Base-by-base conservation (phyloP, 1,140 invertebrate genomes). In the Nasonia longicornis region DNA sequence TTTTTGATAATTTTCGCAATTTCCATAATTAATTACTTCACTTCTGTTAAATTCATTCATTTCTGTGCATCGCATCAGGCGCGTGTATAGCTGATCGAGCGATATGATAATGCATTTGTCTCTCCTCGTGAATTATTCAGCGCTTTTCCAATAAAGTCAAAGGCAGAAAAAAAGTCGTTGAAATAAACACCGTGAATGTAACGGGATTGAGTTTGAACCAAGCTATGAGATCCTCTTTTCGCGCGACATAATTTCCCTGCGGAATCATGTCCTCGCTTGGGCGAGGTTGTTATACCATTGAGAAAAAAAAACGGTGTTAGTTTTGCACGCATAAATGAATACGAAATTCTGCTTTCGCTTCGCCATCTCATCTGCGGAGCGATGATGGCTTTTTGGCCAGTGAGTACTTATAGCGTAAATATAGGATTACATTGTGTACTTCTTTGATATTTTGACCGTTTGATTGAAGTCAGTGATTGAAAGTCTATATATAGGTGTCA, bases 271-370 rank as follows among this genome's bases (percentile, higher is more conserved):
- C 22, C 63, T 58, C 58, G 58, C 58, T 42, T 26, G 63, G 42
- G 42, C 35, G 11, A 45, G 42, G 31, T 26, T 73, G 71, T 73
- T 48, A 73, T 38, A 42, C n/a, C 71, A 73, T 22, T 35, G 71
- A 48, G 71, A 52, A 11, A 75, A 22, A 76, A 35, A 76, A 66
- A 22, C 74, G 66, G 63, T 26, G 74, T 76, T 76, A 76, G 16
- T 38, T 64, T 31, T 31, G 48, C 35, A 4, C 31, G 74, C 74
- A 76, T 76, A 76, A 76, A 76, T 76, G 74, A 64, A 76, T 76
- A 45, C 31, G 63, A 42, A 76, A 76, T 76, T 22, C 26, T 26
- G 58, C 20, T 73, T 12, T 73, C 8, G 26, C 26, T 26, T 26
- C 26, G 69, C 35, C 31, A 29, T n/a, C 35, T 20, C 22, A 2